Evolutionary conservation across 2,113 vertebrate genomes (phyloP).

Genomic region (Sturnira hondurensis): DNA sequence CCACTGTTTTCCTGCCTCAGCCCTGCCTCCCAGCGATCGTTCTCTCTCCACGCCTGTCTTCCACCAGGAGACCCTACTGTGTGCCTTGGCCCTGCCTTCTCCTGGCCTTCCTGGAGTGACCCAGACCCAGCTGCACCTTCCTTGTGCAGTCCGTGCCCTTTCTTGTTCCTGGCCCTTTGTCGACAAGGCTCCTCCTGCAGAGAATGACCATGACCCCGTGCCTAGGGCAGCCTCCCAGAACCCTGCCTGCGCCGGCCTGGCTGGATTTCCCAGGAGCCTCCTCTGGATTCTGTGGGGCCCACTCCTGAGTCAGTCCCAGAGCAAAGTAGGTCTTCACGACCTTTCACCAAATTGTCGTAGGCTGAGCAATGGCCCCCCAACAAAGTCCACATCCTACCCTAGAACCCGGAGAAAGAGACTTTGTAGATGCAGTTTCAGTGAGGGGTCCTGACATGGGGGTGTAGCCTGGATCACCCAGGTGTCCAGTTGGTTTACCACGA

Average conservation of each 20-base stretch:
- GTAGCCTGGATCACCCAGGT: background rate
- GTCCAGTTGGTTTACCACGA: background rate
- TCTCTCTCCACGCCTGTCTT: accelerated
- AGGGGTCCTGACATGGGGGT: background rate
- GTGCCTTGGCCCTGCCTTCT: background rate
- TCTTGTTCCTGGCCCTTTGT: background rate
- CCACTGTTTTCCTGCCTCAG: background rate
- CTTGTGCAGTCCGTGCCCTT: background rate
- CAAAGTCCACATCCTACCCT: background rate
- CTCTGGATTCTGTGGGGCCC: background rate
- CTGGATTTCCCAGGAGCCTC: background rate
- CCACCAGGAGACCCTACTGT: background rate
- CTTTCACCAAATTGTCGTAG: background rate
- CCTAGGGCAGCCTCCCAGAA: background rate
- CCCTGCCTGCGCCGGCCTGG: accelerated
- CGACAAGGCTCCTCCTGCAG: background rate
- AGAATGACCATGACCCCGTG: accelerated
- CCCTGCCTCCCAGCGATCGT: background rate
- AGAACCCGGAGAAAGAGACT: background rate
- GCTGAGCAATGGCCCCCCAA: background rate
- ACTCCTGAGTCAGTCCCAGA: background rate
- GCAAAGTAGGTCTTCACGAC: background rate
- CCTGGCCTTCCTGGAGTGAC: background rate
- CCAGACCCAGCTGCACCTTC: background rate
- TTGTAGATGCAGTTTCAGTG: background rate